Base-by-base conservation (phyloP, 2,888 invertebrate genomes). In the Elegia similella region DNA sequence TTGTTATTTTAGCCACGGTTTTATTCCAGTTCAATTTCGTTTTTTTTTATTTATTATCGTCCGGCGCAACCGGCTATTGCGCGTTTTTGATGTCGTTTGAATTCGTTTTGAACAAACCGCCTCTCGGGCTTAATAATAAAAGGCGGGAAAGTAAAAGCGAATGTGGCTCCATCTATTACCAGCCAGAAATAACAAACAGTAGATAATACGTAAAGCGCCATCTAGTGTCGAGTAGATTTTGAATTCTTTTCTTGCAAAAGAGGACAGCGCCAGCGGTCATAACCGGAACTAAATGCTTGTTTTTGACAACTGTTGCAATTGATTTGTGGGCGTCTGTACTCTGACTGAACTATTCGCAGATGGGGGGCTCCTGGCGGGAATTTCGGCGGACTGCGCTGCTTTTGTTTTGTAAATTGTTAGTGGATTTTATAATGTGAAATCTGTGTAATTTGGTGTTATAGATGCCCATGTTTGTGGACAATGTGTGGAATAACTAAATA, bases 71-170 rank as follows among this genome's bases (percentile, higher is more conserved):
- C 82, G 82, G 63, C 77, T 80, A 76, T 72, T 78, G 76, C 86
- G 85, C 80, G 83, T 76, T 87, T 87, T 88, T 84, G 85, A 81
- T 82, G 76, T 81, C 80, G 85, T 83, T 86, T 86, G 85, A 82
- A 78, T 80, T 69, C 73, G 78, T 79, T 88, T 90, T 85, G 77
- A 90, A 89, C 80, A 73, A 73, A 78, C 82, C 82, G 85, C 84
- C 76, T 75, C 66, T 60, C 59, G 53, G 52, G 56, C 59, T 56
- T 60, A 55, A 52, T 55, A 34, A 59, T 60, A 60, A 63, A 62
- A 61, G 63, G 67, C 64, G 65, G 64, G 61, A 66, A 67, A 56
- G 34, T 48, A 47, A n/a, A 23, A 38, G 58, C 43, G 13, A 16
- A 48, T 34, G 44, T 54, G 56, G 50, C 54, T 63, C 55, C 62